Conservation (phyloP, 2,888 invertebrate genomes). For the Atherix ibis region DNA sequence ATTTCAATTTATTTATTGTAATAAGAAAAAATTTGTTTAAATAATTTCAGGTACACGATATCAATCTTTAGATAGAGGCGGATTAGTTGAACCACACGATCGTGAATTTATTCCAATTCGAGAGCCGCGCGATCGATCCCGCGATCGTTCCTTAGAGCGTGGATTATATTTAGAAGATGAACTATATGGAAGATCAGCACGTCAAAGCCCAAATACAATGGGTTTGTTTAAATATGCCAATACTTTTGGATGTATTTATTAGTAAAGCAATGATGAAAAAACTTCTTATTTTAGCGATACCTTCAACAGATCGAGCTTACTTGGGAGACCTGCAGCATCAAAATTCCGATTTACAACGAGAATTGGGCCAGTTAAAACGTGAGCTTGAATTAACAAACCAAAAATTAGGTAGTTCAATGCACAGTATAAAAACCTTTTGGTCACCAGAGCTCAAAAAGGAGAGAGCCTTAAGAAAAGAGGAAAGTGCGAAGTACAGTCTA, state of each 20-base stretch:
- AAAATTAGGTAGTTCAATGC: constrained; percentile 97
- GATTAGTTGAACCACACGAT: constrained; percentile 58
- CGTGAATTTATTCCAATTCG: constrained; percentile 77
- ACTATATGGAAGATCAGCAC: constrained; percentile 47
- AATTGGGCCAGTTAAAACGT: constrained; percentile 79
- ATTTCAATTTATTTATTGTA: constrained; percentile 1
- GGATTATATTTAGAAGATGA: constrained; percentile 56
- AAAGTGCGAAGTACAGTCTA: constrained; percentile 90
- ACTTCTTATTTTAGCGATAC: constrained; percentile 24
- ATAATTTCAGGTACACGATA: constrained; percentile 40
- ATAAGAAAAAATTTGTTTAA: too few relatives aligned
- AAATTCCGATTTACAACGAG: constrained; percentile 86
- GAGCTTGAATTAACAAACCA: constrained; percentile 92
- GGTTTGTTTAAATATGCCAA: constrained; percentile 17
- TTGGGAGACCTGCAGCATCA: constrained; percentile 81
- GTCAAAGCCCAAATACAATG: constrained; percentile 52
- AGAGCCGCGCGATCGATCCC: constrained; percentile 51
- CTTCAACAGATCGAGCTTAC: constrained; percentile 43
- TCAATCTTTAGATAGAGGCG: constrained; percentile 55
- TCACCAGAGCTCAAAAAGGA: constrained; percentile 99
- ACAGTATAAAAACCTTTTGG: constrained; percentile 99
- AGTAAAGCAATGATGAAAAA: neutral
- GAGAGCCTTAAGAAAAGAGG: constrained; percentile 88
- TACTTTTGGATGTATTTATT: neutral
- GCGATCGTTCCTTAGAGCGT: constrained; percentile 51